Conservation (phyloP, 2,797 vertebrate species). For the Aselliscus stoliczkanus region DNA sequence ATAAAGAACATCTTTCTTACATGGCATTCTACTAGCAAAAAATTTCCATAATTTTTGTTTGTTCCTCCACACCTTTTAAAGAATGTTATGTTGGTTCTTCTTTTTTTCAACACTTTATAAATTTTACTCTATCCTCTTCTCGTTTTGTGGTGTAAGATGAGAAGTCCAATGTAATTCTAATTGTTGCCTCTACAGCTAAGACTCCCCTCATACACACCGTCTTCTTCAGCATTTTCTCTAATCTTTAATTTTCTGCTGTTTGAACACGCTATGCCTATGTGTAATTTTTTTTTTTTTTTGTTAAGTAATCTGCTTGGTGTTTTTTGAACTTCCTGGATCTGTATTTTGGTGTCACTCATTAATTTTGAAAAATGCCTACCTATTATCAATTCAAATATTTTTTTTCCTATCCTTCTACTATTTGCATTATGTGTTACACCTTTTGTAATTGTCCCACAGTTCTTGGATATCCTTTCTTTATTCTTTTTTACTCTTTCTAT, state of each 20-base stretch:
- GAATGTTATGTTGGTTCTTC: neutral
- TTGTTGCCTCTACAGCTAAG: neutral
- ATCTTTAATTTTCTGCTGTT: neutral
- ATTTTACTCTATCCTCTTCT: neutral
- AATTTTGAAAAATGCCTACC: neutral
- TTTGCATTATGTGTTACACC: neutral
- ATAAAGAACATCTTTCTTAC: neutral
- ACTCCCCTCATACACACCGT: too few species aligned
- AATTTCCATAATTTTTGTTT: neutral
- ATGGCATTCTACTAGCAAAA: neutral
- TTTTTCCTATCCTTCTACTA: neutral
- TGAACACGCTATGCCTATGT: neutral
- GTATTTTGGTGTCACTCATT: neutral
- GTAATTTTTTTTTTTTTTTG: neutral
- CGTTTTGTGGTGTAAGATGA: neutral
- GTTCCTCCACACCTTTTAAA: neutral
- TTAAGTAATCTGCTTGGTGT: neutral
- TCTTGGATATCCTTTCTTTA: neutral
- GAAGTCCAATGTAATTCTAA: neutral
- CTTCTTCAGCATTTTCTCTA: neutral
- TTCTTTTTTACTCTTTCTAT: neutral
- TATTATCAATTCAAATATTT: neutral
- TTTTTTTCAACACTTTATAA: neutral
- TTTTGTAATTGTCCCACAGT: too few species aligned
- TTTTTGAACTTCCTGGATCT: too few species aligned